Evolutionary conservation across 2,888 invertebrate genomes (phyloP), one percentile per base, ranked within the genome.

Genomic region (Atethmia centrago): DNA sequence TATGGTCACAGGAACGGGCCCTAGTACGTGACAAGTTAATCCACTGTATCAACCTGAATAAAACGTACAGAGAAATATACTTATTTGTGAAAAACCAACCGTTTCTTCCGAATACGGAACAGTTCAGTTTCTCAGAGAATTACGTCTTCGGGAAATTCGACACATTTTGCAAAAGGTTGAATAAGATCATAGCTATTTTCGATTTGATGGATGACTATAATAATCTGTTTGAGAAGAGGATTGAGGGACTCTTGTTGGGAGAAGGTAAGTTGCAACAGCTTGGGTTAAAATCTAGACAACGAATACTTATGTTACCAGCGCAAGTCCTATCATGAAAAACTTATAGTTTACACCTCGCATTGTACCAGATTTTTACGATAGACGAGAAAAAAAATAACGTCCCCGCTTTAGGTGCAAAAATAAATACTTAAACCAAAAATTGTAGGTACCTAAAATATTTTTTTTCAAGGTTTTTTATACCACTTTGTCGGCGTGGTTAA

Each of bases 81-180:
- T 96, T 97, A 47, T 96, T 97, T 3, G 98, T 98, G 0, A 97
- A 98, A 83, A 97, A 97, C 86, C 98, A 98, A 82, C 97, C 98
- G 0, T 98, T 98, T 85, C 91, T 98, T 19, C 98, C 98, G 0
- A 97, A 98, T 86, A 98, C 98, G 66, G 98, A 98, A 87, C 97
- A 98, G 63, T 99, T 99, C 92, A 98, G 98, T 80, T 99, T 99
- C 94, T 99, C 99, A 0, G 99, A 99, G 94, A 99, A 99, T 92
- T 99, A 99, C 91, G 99, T 99, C 0, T 99, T 99, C 92, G 99
- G 99, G 53, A 99, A 99, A 95, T 99, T 99, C 90, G 99, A 99
- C 90, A 98, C 98, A 0, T 99, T 99, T 92, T 99, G 99, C 88
- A 98, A 98, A 79, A 97, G 99, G 47, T 95, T 99, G 47, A 97